Percentiles rank a stretch among this genome's conserved stretches.
Evolutionary conservation across 2,113 vertebrate species (phyloP).

Genomic region (Reinhardtius hippoglossoides): DNA sequence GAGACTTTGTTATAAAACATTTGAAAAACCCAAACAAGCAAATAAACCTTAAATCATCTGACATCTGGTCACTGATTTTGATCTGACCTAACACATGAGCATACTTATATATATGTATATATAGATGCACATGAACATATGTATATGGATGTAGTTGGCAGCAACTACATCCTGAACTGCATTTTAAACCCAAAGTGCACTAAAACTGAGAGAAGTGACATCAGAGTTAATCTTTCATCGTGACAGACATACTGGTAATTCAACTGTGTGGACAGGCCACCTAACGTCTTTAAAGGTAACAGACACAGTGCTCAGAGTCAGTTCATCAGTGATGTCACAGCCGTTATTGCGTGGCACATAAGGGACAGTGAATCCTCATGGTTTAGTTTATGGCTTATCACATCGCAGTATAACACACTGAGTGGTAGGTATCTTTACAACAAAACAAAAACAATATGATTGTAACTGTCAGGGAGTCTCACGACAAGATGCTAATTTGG

Average conservation of each 20-base stretch:
- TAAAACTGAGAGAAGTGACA: conserved; percentile 37
- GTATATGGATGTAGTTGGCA: neutral
- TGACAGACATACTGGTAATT: neutral
- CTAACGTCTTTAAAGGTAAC: neutral
- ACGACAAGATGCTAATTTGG: conserved; percentile 68
- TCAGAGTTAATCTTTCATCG: conserved; percentile 31
- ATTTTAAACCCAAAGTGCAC: conserved; percentile 15
- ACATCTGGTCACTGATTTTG: conserved; percentile 6
- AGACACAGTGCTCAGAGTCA: conserved; percentile 61
- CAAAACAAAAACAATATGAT: conserved; percentile 32
- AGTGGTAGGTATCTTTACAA: conserved; percentile 29
- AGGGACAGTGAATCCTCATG: conserved; percentile 39
- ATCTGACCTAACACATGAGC: neutral
- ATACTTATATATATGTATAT: neutral
- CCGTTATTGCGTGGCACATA: conserved; percentile 59
- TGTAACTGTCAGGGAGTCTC: conserved; percentile 21
- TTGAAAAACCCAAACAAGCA: neutral
- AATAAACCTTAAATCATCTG: conserved; percentile 1
- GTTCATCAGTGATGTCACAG: conserved; percentile 46
- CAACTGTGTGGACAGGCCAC: neutral
- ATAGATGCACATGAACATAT: too few relatives aligned
- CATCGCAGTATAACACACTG: conserved; percentile 40
- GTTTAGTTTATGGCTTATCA: conserved; percentile 75
- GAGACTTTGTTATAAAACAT: neutral
- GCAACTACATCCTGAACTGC: conserved; percentile 7